These are phyloP conservation scores for Rhizoglyphus robini DNA, from an alignment of 1,140 invertebrate genomes.

Conservation along the genomic window DNA sequence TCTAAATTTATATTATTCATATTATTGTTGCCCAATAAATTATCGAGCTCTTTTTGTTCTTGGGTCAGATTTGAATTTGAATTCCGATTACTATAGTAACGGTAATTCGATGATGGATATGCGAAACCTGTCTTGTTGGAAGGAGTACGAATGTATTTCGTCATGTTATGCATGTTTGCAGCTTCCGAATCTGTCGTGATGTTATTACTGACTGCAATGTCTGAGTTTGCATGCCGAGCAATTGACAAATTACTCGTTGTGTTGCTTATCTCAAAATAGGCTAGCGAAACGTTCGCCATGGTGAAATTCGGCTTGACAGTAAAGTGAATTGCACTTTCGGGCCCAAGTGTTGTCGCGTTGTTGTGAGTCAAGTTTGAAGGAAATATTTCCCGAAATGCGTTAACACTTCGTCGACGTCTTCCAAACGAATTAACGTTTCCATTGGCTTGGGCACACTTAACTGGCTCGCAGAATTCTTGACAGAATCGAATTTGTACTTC, in stretches of 20 bases:
- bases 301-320: not conserved
- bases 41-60: too few relatives aligned
- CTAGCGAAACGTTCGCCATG: not conserved
- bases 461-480: conserved; percentile 38
- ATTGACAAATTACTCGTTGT: conserved; percentile 2
- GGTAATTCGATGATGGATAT: conserved; percentile 11
- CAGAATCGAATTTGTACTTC: conserved; percentile 43
- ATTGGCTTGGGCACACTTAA: conserved; percentile 26
- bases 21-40: too few relatives aligned
- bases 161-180: not conserved
- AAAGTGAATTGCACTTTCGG: not conserved
- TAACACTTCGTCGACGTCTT: not conserved
- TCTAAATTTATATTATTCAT: too few relatives aligned
- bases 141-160: not conserved
- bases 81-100: conserved; percentile 9
- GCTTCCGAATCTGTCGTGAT: not conserved
- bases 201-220: too few relatives aligned
- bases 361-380: not conserved
- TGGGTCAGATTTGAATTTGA: not conserved
- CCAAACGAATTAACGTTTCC: conserved; percentile 12
- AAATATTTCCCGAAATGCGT: conserved; percentile 10
- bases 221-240: not conserved
- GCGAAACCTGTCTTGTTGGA: not conserved
- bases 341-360: not conserved
- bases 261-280: not conserved